Evolutionary conservation across 2,888 invertebrate species (phyloP).

Genomic region (Ectemnius cavifrons): DNA sequence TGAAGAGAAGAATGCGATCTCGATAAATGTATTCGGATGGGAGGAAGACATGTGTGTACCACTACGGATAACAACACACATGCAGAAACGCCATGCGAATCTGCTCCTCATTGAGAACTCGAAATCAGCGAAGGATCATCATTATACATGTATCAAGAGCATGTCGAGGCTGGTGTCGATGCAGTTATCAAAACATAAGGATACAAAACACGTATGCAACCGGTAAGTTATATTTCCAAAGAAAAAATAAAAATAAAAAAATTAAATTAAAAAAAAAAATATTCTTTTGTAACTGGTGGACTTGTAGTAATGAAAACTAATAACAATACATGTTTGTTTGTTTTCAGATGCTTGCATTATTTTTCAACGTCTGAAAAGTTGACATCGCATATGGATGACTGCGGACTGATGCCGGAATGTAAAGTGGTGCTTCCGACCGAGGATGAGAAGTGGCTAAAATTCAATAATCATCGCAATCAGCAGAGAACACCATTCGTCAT

Average conservation of each 20-base stretch:
- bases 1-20: conserved; percentile 51
- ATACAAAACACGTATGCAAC: conserved; percentile 27
- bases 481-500: conserved; percentile 28
- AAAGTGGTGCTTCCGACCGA: conserved; percentile 11
- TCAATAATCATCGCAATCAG: conserved; percentile 27
- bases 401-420: conserved; percentile 16
- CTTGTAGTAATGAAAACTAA: too few species aligned
- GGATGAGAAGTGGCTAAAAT: conserved; percentile 23
- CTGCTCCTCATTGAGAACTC: not conserved
- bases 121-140: not conserved
- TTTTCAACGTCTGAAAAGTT: conserved; percentile 21
- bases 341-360: conserved; percentile 48
- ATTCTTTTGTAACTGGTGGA: too few species aligned
- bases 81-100: not conserved
- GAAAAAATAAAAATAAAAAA: too few species aligned
- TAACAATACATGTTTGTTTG: not conserved
- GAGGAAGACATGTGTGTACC: not conserved
- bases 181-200: conserved; percentile 14
- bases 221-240: conserved; percentile 32
- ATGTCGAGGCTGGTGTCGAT: conserved; percentile 34
- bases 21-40: conserved; percentile 34
- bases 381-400: conserved; percentile 20
- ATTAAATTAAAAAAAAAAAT: too few species aligned
- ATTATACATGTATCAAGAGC: conserved; percentile 42
- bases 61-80: not conserved